A percentile compares a stretch with the other conserved stretches of the same genome.
Conservation (phyloP, 1,140 invertebrate species). For the Aradophagus sp. region DNA sequence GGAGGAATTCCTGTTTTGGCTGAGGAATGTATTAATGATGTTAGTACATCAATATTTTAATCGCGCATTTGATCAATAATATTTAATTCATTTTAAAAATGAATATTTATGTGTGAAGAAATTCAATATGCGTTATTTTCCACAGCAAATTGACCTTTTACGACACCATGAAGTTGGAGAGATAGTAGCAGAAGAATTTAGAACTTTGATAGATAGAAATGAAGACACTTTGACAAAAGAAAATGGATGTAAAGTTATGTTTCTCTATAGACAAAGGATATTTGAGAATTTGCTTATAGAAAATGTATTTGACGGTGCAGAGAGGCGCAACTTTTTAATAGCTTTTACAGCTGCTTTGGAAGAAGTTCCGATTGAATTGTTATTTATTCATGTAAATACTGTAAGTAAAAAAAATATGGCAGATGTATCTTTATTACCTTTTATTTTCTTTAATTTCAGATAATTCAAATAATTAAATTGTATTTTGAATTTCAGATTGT, state of each 20-base stretch:
- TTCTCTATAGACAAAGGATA: conserved; percentile 79
- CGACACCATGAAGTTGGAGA: conserved; percentile 62
- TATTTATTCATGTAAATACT: conserved; percentile 78
- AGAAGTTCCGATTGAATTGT: conserved; percentile 77
- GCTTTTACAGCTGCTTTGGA: conserved; percentile 80
- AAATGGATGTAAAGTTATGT: conserved; percentile 67
- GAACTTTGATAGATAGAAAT: conserved; percentile 58
- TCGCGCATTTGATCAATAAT: too few species aligned
- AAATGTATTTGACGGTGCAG: conserved; percentile 67
- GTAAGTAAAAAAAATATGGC: conserved; percentile 65
- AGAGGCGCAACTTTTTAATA: conserved; percentile 77
- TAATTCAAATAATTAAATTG: too few species aligned
- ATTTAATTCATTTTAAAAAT: too few species aligned
- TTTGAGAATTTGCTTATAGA: conserved; percentile 77
- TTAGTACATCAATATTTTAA: too few species aligned
- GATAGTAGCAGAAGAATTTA: conserved; percentile 60
- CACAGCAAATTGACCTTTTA: conserved; percentile 61
- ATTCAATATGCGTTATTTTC: too few species aligned
- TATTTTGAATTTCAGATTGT: conserved; percentile 76
- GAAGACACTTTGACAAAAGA: conserved; percentile 63
- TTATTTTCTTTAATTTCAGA: too few species aligned
- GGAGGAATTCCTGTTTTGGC: conserved; percentile 33
- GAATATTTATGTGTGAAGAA: too few species aligned
- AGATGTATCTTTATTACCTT: too few species aligned
- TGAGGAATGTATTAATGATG: conserved; percentile 40